Base-by-base conservation (phyloP, 2,113 vertebrate species). In the Andinoacara biseriatus region DNA sequence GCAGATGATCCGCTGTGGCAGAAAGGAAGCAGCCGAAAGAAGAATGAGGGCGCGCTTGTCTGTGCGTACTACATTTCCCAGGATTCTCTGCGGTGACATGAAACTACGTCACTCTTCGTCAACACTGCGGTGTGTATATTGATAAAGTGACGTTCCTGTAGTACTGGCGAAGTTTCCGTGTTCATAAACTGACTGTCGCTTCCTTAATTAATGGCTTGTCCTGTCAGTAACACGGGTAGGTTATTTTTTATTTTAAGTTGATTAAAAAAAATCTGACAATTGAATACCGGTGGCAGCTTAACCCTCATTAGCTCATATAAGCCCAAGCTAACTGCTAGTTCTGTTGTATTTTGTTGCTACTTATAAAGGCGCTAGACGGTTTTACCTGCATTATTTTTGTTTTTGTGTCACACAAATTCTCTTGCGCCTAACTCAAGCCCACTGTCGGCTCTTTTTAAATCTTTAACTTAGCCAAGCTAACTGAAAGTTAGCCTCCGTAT, bases 31-130 rank as follows among this genome's bases (percentile, higher is more conserved):
- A 29, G 40, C 10, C 22, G 24, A 69, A 65, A 65, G 62, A 43
- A 24, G 35, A 65, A 65, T 35, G 38, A 40, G 2, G 13, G n/a
- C 1, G 24, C 49, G 13, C 46, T 26, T 31, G 14, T 35, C 24
- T 2, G 7, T 31, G 52, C 10, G 17, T 35, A 95, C 91, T 91
- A 92, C 94, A 91, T 89, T 78, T 93, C 94, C 95, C 95, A 95
- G 2, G 58, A 88, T 79, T 5, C 95, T 11, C 2, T 35, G 17
- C 74, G 31, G 49, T 49, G 4, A 11, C 7, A 7, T 10, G 11
- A 10, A 57, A 52, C 14, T 24, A 38, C 62, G 74, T 78, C 81
- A 83, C 59, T 54, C 1, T 4, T 1, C 6, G n/a, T 17, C 49
- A 18, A 40, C 10, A 82, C 59, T 72, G 76, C 60, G 65, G 49